phyloP scores from a whole-genome alignment of 1,140 invertebrate genomes.

The Dinothrombium tinctorium region DNA sequence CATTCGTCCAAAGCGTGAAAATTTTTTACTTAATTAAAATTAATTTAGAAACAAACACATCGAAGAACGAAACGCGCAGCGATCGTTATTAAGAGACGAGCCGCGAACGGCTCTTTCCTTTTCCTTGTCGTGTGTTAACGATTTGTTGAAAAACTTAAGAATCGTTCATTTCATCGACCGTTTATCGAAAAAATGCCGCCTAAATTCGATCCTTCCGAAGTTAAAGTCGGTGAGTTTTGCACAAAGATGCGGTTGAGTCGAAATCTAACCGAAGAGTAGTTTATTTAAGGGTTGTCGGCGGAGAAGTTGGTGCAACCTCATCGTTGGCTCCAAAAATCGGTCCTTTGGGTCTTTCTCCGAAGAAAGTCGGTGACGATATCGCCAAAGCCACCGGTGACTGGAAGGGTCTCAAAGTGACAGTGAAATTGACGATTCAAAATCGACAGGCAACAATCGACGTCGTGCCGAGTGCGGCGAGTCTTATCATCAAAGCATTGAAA shows the following conservation, averaged over 20 bases:
- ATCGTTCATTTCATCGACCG: not conserved
- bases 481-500: slow-evolving; percentile 93
- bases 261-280: slow-evolving; percentile 32
- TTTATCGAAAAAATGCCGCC: slow-evolving; percentile 27
- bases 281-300: slow-evolving; percentile 85
- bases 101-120: not conserved
- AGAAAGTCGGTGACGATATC: slow-evolving; percentile 99
- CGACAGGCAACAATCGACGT: slow-evolving; percentile 91
- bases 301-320: slow-evolving; percentile 96
- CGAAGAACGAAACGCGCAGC: too few relatives aligned
- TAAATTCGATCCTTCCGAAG: slow-evolving; percentile 86
- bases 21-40: too few relatives aligned
- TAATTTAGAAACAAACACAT: too few relatives aligned
- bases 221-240: slow-evolving; percentile 61
- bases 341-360: slow-evolving; percentile 94
- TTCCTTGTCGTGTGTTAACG: not conserved
- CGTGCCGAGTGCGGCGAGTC: slow-evolving; percentile 85
- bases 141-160: not conserved
- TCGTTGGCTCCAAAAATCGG: slow-evolving; percentile 97
- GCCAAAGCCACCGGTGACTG: slow-evolving; percentile 94
- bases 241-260: slow-evolving; percentile 2
- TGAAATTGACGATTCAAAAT: slow-evolving; percentile 93
- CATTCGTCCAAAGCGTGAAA: too few relatives aligned
- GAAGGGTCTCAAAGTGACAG: slow-evolving; percentile 98
- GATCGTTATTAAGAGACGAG: too few relatives aligned